These are phyloP conservation scores for Phrynocephalus vlangalii DNA, from an alignment of 2,797 vertebrate genomes.

Conservation along the genomic window DNA sequence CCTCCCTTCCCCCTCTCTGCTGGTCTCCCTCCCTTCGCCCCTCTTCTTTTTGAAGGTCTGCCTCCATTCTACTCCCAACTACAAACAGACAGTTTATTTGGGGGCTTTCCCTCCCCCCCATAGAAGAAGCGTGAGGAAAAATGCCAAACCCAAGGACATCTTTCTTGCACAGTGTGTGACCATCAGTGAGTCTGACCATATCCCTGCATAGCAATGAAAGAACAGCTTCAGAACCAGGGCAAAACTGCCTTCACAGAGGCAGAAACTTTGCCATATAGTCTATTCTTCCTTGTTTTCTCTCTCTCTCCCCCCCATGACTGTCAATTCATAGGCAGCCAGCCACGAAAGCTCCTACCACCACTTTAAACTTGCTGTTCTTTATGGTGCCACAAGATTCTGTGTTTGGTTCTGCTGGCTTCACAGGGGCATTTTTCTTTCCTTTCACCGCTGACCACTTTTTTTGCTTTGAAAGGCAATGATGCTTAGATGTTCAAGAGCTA, in stretches of 20 bases:
- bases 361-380: too few relatives aligned
- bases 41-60: slow-evolving; percentile 24
- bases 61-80: slow-evolving; percentile 45
- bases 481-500: not conserved
- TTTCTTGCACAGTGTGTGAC: not conserved
- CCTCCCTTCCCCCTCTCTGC: not conserved
- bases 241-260: not conserved
- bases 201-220: not conserved
- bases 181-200: slow-evolving; percentile 34
- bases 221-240: not conserved
- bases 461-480: not conserved
- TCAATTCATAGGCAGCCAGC: too few relatives aligned
- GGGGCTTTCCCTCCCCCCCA: slow-evolving; percentile 26
- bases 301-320: too few relatives aligned
- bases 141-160: slow-evolving; percentile 21
- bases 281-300: too few relatives aligned
- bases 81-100: slow-evolving; percentile 45
- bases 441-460: not conserved
- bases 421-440: not conserved
- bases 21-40: not conserved
- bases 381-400: too few relatives aligned
- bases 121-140: slow-evolving; percentile 5
- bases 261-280: not conserved
- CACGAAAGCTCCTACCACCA: too few relatives aligned
- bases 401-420: not conserved